A percentile compares a stretch with the other conserved stretches of the same genome.
Evolutionary conservation across 2,888 invertebrate genomes (phyloP).

Genomic region (Ecdyonurus torrentis): DNA sequence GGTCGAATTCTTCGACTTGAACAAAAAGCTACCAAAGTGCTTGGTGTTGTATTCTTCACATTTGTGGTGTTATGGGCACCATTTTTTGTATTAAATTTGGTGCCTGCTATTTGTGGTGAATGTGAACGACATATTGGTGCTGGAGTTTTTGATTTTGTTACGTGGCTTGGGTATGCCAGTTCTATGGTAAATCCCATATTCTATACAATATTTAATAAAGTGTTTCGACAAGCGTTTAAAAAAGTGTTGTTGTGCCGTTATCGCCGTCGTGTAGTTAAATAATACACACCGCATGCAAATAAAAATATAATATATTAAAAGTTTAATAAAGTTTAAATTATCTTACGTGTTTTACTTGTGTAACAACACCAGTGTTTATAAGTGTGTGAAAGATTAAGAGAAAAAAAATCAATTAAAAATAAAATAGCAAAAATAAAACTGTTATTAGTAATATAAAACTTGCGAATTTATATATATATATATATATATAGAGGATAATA

Average conservation of each 20-base stretch:
- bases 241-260: constrained; percentile 68
- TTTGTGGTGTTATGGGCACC: constrained; percentile 94
- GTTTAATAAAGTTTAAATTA: neutral
- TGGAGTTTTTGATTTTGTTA: constrained; percentile 70
- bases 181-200: constrained; percentile 93
- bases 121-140: constrained; percentile 59
- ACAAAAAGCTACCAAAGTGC: constrained; percentile 90
- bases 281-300: no score
- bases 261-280: constrained; percentile 10
- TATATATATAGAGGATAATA: no score
- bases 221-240: constrained; percentile 80
- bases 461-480: no score
- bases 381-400: neutral
- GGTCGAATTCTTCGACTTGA: constrained; percentile 73
- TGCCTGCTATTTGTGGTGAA: constrained; percentile 65
- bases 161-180: constrained; percentile 88
- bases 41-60: constrained; percentile 87
- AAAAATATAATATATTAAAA: no score
- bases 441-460: no score
- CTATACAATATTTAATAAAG: constrained; percentile 90
- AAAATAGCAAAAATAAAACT: no score
- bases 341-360: neutral
- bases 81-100: constrained; percentile 77
- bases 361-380: no score
- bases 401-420: neutral